Base-by-base conservation (phyloP, 2,113 vertebrate genomes). In the Corydoras maculifer region DNA sequence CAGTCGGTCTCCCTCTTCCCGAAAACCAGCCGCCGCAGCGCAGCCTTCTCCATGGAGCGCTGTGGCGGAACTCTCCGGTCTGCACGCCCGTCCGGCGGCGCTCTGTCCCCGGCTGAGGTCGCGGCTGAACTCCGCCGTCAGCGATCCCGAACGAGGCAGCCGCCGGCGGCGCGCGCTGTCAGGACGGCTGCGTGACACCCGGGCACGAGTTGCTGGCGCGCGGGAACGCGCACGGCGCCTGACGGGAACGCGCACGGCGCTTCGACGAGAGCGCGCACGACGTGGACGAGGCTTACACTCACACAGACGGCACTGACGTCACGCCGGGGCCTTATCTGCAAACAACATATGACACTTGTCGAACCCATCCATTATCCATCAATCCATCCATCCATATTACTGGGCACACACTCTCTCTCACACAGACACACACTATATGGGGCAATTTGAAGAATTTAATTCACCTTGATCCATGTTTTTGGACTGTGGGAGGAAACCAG, bases 101-200 rank as follows among this genome's bases (percentile, higher is more conserved):
- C 9, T 53, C 68, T 80, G 82, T 72, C 81, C 79, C 76, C 79
- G 76, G 76, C 81, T 83, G 77, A 69, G 53, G 53, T 55, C 60
- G 35, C n/a, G 74, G 18, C 18, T 25, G 1, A 25, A 25, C 18
- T 25, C 62, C 65, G 29, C 30, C 35, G 1, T 12, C 32, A 0
- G 43, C 50, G 48, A 43, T 58, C 55, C 25, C 75, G 74, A 78
- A 72, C 67, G 62, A 66, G 82, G 79, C 78, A 76, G 57, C 79
- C 74, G 14, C 4, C 53, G 14, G 9, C 53, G 55, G 79, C 70
- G 77, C 9, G 64, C 73, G 53, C 9, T 13, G 48, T 50, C 62
- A 73, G 73, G 67, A 83, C 81, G 54, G 75, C 69, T 53, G 74
- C 72, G 12, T 65, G 43, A 50, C 63, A 25, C 18, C 29, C 48